phyloP scores from a whole-genome alignment of 2,113 vertebrate genomes.

The Pimephales promelas region DNA sequence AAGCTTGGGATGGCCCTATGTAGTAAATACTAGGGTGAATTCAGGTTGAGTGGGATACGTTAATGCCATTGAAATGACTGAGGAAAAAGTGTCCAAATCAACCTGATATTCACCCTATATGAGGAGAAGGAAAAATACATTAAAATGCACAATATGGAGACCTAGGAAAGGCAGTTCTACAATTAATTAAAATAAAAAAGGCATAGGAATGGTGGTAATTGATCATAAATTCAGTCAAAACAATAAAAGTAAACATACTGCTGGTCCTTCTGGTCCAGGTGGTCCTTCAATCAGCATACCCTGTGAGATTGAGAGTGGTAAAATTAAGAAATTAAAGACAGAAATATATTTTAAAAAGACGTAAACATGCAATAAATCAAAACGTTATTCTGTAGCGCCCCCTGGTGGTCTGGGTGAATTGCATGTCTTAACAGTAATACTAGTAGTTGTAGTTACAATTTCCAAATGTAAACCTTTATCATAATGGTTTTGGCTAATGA shows the following conservation, averaged over 20 bases:
- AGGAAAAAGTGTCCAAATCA: background rate
- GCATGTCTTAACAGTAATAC: background rate
- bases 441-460: background rate
- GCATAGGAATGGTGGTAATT: background rate
- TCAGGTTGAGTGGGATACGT: background rate
- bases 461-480: background rate
- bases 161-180: background rate
- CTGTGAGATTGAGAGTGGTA: conserved; percentile 65
- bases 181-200: background rate
- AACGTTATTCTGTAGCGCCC: background rate
- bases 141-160: background rate
- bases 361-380: background rate
- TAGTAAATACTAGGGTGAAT: background rate
- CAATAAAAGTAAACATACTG: conserved; percentile 74
- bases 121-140: background rate
- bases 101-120: too few species aligned
- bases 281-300: conserved; percentile 91
- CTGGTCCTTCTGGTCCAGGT: conserved; percentile 86
- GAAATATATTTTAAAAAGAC: background rate
- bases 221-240: background rate
- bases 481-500: background rate
- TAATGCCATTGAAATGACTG: background rate
- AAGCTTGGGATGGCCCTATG: too few species aligned
- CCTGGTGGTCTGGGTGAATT: conserved; percentile 18
- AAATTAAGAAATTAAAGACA: background rate